Conservation (phyloP, 2,113 vertebrate species). For the Cepphus grylle region DNA sequence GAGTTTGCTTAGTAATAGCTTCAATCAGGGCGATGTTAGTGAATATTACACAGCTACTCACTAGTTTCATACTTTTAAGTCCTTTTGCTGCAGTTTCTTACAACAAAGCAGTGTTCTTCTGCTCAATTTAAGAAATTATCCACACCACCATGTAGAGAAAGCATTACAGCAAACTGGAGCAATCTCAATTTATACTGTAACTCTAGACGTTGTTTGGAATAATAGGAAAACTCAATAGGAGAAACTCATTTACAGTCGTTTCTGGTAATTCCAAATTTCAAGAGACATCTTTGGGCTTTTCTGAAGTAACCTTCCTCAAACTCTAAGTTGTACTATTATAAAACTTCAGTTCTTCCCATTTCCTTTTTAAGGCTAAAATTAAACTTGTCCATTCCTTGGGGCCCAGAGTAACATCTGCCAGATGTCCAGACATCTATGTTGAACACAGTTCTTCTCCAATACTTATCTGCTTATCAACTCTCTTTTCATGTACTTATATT, state of each 20-base stretch:
- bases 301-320: constrained; percentile 64
- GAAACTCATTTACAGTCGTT: neutral
- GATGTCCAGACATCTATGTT: constrained; percentile 64
- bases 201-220: neutral
- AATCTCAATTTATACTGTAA: neutral
- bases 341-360: constrained; percentile 74
- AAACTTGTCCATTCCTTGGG: constrained; percentile 72
- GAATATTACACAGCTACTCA: neutral
- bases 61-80: neutral
- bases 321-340: constrained; percentile 65
- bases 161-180: neutral
- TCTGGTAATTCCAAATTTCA: constrained; percentile 17
- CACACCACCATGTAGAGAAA: neutral
- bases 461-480: constrained; percentile 50
- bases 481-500: neutral
- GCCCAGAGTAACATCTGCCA: constrained; percentile 74
- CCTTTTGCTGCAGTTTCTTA: neutral
- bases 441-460: constrained; percentile 51
- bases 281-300: constrained; percentile 36
- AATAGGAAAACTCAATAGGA: neutral
- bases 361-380: constrained; percentile 76
- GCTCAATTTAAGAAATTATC: neutral
- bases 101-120: neutral
- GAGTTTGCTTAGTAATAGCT: neutral
- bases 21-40: neutral